These are phyloP conservation scores for Mythimna albipuncta DNA, from an alignment of 2,888 invertebrate genomes.

Conservation along the genomic window DNA sequence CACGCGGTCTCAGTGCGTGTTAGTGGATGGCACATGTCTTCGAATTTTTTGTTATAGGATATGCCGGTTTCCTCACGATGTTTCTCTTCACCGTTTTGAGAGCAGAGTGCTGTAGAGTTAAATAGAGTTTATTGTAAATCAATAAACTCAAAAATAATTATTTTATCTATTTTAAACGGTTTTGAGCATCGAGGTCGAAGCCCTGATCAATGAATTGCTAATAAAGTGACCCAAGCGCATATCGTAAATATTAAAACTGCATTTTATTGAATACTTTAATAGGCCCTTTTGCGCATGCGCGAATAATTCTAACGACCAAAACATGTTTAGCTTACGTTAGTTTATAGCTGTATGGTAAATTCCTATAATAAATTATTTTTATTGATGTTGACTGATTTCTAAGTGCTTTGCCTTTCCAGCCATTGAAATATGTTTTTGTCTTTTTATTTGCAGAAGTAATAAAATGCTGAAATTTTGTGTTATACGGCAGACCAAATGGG, in stretches of 20 bases:
- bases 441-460: not conserved
- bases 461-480: not conserved
- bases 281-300: constrained; percentile 6
- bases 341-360: too few species aligned
- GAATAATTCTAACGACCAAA: constrained; percentile 25
- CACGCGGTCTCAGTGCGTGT: too few species aligned
- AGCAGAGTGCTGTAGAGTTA: too few species aligned
- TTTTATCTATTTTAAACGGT: constrained; percentile 13
- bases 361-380: not conserved
- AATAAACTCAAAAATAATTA: constrained; percentile 34
- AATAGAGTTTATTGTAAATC: constrained; percentile 16
- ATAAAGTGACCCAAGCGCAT: constrained; percentile 24
- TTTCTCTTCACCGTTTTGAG: too few species aligned
- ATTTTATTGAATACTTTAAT: constrained; percentile 49
- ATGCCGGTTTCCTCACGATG: too few species aligned
- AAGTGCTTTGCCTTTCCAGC: not conserved
- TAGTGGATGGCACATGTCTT: too few species aligned
- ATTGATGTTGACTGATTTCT: not conserved
- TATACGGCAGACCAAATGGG: not conserved
- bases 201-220: constrained; percentile 32
- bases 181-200: constrained; percentile 34
- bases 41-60: too few species aligned
- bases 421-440: not conserved
- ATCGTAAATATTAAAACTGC: constrained; percentile 49
- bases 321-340: constrained; percentile 40